Conservation (phyloP, 2,797 vertebrate species). For the Tympanoctomys barrerae region DNA sequence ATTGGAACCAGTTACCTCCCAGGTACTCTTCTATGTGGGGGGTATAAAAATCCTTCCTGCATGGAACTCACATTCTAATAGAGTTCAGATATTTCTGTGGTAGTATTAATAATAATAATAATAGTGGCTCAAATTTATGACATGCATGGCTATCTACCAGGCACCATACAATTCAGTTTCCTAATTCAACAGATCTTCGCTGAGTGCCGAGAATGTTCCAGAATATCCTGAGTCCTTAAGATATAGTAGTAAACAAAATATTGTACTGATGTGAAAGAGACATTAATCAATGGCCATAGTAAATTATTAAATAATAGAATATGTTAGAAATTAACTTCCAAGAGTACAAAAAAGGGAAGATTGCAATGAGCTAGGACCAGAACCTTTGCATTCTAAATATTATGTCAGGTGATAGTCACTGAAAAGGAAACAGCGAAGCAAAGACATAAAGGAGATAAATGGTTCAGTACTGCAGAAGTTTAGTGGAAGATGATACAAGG, state of each 20-base stretch:
- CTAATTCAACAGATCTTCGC: not conserved
- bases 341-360: not conserved
- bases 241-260: conserved; percentile 11
- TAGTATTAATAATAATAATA: conserved; percentile 15
- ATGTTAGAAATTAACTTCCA: not conserved
- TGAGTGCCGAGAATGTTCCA: conserved; percentile 5
- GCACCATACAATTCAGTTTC: not conserved
- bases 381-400: not conserved
- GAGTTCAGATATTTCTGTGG: not conserved
- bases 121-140: not conserved
- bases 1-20: not conserved
- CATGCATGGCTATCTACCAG: not conserved
- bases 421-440: conserved; percentile 7
- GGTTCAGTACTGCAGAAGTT: not conserved
- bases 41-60: not conserved
- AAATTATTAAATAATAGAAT: conserved; percentile 35
- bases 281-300: not conserved
- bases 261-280: not conserved
- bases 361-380: not conserved
- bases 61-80: conserved; percentile 6
- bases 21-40: not conserved
- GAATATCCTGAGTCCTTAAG: not conserved
- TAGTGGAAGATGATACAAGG: not conserved
- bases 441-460: not conserved
- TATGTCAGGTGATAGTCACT: not conserved